These are phyloP conservation scores for Python bivittatus DNA, from an alignment of 2,113 vertebrate species.

Conservation along the genomic window DNA sequence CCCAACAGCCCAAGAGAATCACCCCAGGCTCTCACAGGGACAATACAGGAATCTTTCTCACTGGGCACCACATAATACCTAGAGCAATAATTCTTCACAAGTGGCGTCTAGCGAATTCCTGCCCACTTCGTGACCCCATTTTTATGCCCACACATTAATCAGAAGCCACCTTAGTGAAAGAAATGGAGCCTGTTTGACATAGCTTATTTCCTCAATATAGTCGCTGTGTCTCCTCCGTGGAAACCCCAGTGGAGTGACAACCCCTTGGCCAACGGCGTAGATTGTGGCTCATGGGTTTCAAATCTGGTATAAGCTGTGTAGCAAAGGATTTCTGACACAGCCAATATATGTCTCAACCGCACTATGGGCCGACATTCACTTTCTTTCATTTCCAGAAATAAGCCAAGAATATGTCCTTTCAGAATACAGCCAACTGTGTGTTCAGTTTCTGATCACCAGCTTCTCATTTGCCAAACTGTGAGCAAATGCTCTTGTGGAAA, in stretches of 20 bases:
- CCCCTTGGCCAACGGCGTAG: background rate
- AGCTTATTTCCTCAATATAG: background rate
- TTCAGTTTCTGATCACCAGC: background rate
- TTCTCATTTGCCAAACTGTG: background rate
- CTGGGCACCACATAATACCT: slow-evolving; percentile 65
- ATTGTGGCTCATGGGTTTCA: too few species aligned
- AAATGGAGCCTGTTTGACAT: background rate
- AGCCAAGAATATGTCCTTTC: background rate
- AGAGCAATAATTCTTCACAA: slow-evolving; percentile 53
- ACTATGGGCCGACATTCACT: background rate
- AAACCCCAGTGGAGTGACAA: background rate
- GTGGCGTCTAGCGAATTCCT: background rate
- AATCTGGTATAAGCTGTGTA: background rate
- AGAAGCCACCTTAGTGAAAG: background rate
- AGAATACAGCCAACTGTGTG: background rate
- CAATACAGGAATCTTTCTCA: slow-evolving; percentile 52
- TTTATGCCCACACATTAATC: background rate
- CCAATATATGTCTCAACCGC: background rate
- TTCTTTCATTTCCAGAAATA: background rate
- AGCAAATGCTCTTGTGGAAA: background rate
- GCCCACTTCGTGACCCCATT: background rate
- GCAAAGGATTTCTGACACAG: background rate
- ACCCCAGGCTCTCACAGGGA: slow-evolving; percentile 25
- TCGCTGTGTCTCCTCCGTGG: background rate
- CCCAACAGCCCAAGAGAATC: slow-evolving; percentile 45